Conservation (phyloP, 2,797 vertebrate species). For the Pseudochromis fuscus region DNA sequence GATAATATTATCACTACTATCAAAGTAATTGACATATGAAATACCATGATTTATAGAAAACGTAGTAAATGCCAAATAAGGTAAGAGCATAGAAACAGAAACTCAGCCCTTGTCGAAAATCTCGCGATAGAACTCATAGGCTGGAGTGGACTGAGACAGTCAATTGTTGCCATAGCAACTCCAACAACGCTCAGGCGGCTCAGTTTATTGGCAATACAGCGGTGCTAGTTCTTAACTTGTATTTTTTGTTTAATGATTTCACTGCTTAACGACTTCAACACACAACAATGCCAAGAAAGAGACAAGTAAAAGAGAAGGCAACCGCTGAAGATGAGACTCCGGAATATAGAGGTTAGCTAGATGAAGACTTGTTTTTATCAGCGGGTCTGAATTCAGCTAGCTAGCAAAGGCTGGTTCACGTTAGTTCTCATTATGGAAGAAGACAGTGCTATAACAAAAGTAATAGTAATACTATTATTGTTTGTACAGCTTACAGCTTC, state of each 20-base stretch:
- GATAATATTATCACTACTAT: too few relatives aligned
- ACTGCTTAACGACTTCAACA: neutral
- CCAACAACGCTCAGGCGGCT: accelerated
- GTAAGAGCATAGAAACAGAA: neutral
- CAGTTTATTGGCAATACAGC: too few relatives aligned
- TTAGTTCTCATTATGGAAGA: too few relatives aligned
- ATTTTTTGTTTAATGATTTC: neutral
- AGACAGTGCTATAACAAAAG: neutral
- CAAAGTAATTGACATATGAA: too few relatives aligned
- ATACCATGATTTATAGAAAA: too few relatives aligned
- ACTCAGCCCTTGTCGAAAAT: neutral
- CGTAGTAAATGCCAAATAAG: too few relatives aligned
- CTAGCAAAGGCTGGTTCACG: neutral
- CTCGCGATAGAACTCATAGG: slow-evolving; percentile 42
- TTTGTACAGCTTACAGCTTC: too few relatives aligned
- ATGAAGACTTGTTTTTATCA: neutral
- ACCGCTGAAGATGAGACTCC: slow-evolving; percentile 62
- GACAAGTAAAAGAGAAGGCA: slow-evolving; percentile 58
- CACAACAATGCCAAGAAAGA: slow-evolving; percentile 75
- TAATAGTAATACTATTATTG: too few relatives aligned
- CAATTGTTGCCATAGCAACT: slow-evolving; percentile 64
- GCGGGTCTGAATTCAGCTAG: neutral
- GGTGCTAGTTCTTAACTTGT: neutral
- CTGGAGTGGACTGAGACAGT: too few relatives aligned
- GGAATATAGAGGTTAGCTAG: slow-evolving; percentile 71